Conservation (phyloP, 2,113 vertebrate genomes). For the Garra rufa region DNA sequence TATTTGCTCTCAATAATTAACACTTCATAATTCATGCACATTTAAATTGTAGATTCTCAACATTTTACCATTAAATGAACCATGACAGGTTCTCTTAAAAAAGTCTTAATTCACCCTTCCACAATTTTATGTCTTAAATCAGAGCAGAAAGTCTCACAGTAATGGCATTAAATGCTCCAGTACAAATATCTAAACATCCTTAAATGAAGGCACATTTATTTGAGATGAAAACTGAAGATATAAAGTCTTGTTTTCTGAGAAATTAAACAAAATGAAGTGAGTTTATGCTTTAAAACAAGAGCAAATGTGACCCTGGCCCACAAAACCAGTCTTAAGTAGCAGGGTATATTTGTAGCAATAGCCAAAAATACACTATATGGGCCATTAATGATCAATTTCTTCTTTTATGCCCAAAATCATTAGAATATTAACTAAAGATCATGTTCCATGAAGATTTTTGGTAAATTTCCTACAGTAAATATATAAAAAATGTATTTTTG, state of each 20-base stretch:
- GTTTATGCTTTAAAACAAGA: neutral
- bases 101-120: neutral
- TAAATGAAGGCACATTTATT: neutral
- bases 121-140: neutral
- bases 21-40: neutral
- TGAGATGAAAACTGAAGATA: neutral
- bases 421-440: too few species aligned
- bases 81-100: neutral
- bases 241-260: neutral
- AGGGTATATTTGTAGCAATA: too few species aligned
- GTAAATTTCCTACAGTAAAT: too few species aligned
- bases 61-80: neutral
- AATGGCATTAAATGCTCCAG: neutral
- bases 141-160: neutral
- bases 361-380: too few species aligned
- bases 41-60: neutral
- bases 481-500: too few species aligned
- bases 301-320: too few species aligned
- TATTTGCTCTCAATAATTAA: neutral
- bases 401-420: too few species aligned
- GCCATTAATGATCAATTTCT: too few species aligned
- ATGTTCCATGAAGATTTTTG: too few species aligned
- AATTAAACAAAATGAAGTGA: neutral
- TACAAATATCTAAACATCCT: neutral
- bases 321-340: too few species aligned